These are phyloP conservation scores for Phyllopteryx taeniolatus DNA, from an alignment of 2,113 vertebrate species.

Conservation along the genomic window DNA sequence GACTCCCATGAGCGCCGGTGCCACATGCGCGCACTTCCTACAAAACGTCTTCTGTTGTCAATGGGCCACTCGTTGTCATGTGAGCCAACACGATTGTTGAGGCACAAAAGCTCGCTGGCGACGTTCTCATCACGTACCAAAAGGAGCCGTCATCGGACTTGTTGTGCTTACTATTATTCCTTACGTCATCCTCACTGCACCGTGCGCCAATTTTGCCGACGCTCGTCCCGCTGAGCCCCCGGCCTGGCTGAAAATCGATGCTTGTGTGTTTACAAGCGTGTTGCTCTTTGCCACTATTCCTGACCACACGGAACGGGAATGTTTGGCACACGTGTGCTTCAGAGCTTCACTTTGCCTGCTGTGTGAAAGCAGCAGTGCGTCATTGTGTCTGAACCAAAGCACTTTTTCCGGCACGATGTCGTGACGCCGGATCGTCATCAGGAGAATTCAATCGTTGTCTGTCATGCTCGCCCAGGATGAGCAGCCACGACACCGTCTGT, in stretches of 20 bases:
- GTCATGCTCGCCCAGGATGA: background rate
- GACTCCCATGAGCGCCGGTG: constrained; percentile 21
- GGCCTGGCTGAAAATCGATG: constrained; percentile 67
- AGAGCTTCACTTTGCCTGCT: background rate
- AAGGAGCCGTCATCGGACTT: constrained; percentile 18
- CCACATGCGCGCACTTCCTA: constrained; percentile 13
- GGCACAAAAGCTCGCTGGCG: background rate
- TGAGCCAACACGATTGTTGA: background rate
- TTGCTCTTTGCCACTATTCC: constrained; percentile 11
- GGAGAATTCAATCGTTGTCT: background rate
- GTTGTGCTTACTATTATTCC: constrained; percentile 9
- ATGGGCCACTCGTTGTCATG: constrained; percentile 2
- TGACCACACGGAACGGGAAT: constrained; percentile 34
- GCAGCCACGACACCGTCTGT: background rate
- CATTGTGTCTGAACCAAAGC: too few relatives aligned
- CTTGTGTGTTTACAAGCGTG: background rate
- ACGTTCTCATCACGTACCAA: constrained; percentile 5
- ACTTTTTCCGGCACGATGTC: too few relatives aligned
- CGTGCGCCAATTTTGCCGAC: constrained; percentile 58
- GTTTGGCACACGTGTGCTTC: constrained; percentile 32
- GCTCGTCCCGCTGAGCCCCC: constrained; percentile 57
- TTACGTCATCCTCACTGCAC: constrained; percentile 50
- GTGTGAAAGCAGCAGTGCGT: too few relatives aligned
- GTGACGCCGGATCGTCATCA: background rate
- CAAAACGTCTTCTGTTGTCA: constrained; percentile 5